A percentile compares a stretch with the other conserved stretches of the same genome.
Evolutionary conservation across 2,888 invertebrate genomes (phyloP).

Genomic region (Megamerina dolium): DNA sequence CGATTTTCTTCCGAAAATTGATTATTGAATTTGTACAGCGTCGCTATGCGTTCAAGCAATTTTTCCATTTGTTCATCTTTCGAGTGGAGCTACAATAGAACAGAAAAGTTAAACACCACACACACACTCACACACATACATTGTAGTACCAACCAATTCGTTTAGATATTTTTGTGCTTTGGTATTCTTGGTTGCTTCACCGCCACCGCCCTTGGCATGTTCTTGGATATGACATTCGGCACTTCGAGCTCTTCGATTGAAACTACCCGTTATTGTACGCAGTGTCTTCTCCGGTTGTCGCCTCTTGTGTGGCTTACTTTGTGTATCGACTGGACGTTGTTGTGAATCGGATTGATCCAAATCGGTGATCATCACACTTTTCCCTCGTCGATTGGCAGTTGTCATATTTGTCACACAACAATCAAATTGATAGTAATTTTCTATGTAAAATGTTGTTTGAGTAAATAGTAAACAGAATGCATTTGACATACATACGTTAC

Average conservation of each 20-base stretch:
- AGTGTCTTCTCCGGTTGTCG: constrained; percentile 21
- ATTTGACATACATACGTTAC: no score
- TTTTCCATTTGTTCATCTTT: constrained; percentile 58
- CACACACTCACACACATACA: not conserved
- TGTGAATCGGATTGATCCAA: constrained; percentile 35
- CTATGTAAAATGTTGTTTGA: no score
- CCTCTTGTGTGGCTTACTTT: constrained; percentile 18
- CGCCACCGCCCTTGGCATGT: constrained; percentile 12
- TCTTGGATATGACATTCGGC: constrained; percentile 29
- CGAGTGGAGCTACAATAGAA: constrained; percentile 51
- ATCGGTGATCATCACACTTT: constrained; percentile 37
- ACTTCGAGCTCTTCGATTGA: constrained; percentile 39
- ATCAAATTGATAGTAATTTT: no score
- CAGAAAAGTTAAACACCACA: not conserved
- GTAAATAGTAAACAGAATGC: no score
- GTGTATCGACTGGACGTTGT: constrained; percentile 11
- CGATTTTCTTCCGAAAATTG: constrained; percentile 60
- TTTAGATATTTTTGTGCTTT: constrained; percentile 26
- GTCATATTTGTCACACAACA: no score
- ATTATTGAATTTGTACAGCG: constrained; percentile 57
- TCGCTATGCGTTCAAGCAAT: constrained; percentile 57
- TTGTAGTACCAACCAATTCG: constrained; percentile 31
- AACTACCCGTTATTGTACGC: constrained; percentile 40
- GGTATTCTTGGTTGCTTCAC: not conserved
- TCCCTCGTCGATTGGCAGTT: constrained; percentile 12